Evolutionary conservation across 1,140 invertebrate species (phyloP), one percentile per base, ranked within the genome.

Genomic region (Drosophila willistoni): DNA sequence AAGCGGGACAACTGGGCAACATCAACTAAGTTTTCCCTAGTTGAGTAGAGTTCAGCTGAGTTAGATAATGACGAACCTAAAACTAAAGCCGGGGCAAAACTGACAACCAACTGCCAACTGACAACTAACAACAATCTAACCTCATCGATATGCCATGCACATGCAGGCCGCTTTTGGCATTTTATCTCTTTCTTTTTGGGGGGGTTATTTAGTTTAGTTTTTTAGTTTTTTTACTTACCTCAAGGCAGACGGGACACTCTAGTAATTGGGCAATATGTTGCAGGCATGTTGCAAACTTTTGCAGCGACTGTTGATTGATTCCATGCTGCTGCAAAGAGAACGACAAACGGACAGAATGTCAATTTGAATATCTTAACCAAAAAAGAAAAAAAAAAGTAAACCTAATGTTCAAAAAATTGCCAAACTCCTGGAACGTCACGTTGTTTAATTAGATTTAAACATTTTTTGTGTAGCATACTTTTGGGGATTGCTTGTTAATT

Each of bases 221-320:
- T 22, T 29, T 29, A 29, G 29, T 29, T 29, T 29, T 29, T 22
- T 56, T 41, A 87, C 91, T 91, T 81, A 93, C 92, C 85, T 93
- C 93, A 72, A 93, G 90, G 75, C 92, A 93, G 62, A 93, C 92
- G 70, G 93, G 93, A 90, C 93, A 93, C 80, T 93, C 93, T 79
- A 93, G 86, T 73, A 93, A 90, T 83, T 92, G 91, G 70, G 93
- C 83, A 72, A 93, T 92, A 79, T 92, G 83, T 85, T 93, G 92
- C 64, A 93, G 82, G 79, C 92, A 93, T 59, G 86, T 84, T 55
- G 92, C 92, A 79, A 93, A 92, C 74, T 92, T 90, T 85, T 93
- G 92, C 71, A 93, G 81, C 64, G 91, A 91, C 68, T 92, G 91
- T 73, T 91, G 91, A 90, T 92, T 92, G 77, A 92, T 87, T 57